Percentiles rank a stretch among this genome's conserved stretches.
Conservation (phyloP, 2,113 vertebrate genomes). For the Pseudopipra pipra region DNA sequence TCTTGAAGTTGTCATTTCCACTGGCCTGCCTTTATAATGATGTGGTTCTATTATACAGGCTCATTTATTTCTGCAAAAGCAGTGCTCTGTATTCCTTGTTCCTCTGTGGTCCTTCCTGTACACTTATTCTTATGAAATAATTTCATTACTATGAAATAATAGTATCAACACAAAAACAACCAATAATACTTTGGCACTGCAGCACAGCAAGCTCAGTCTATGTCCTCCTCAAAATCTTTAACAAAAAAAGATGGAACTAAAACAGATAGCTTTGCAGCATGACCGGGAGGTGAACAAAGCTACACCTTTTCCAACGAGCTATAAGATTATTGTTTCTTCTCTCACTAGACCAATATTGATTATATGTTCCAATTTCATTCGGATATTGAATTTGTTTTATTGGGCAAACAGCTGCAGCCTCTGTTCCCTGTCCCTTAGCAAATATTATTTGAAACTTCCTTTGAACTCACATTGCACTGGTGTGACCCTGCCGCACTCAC, state of each 20-base stretch:
- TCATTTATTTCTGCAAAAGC: neutral
- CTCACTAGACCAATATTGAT: slow-evolving; percentile 35
- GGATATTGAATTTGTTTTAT: slow-evolving; percentile 26
- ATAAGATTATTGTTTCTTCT: slow-evolving; percentile 13
- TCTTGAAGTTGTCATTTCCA: neutral
- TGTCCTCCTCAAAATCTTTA: neutral
- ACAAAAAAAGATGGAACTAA: neutral
- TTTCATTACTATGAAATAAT: neutral
- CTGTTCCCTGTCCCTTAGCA: neutral
- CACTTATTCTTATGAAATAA: neutral
- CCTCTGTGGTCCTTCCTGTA: neutral
- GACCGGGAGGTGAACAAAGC: slow-evolving; percentile 32
- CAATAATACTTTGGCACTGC: neutral
- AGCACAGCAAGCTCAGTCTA: neutral
- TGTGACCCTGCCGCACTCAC: neutral
- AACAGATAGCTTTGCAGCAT: neutral
- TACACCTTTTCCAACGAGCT: neutral
- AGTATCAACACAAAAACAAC: neutral
- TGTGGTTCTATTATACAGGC: neutral
- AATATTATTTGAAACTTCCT: slow-evolving; percentile 43
- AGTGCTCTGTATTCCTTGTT: neutral
- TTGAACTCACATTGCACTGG: neutral
- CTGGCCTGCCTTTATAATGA: neutral
- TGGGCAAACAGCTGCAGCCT: slow-evolving; percentile 29
- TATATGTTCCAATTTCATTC: slow-evolving; percentile 24